phyloP scores from a whole-genome alignment of 2,113 vertebrate species.

The Pteruthius melanotis region DNA sequence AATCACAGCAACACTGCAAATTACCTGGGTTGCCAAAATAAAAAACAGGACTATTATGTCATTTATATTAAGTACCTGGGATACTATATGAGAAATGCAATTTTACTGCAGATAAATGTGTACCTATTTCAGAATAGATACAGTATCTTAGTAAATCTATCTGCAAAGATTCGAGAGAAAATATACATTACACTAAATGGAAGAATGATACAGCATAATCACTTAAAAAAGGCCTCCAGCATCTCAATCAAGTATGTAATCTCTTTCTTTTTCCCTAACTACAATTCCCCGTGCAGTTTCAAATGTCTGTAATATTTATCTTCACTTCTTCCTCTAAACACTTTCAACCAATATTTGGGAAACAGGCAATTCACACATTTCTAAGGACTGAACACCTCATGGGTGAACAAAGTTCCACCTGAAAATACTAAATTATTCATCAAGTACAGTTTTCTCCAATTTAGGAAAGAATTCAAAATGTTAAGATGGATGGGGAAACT shows the following conservation, averaged over 20 bases:
- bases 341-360: not conserved
- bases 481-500: not conserved
- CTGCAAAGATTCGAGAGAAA: not conserved
- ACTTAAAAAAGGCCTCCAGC: not conserved
- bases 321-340: not conserved
- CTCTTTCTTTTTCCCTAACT: not conserved
- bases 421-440: slow-evolving; percentile 4
- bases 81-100: not conserved
- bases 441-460: not conserved
- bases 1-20: not conserved
- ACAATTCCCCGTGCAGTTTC: not conserved
- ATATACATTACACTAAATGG: slow-evolving; percentile 24
- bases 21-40: not conserved
- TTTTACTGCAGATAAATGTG: not conserved
- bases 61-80: not conserved
- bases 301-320: slow-evolving; percentile 11
- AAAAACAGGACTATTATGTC: not conserved
- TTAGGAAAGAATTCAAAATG: not conserved
- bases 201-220: slow-evolving; percentile 2
- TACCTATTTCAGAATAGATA: not conserved
- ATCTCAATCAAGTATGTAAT: slow-evolving; percentile 8
- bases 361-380: not conserved
- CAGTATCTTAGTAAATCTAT: not conserved
- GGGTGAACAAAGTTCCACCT: not conserved
- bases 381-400: not conserved